Conservation (phyloP, 2,888 invertebrate genomes). For the Chydorus sphaericus region DNA sequence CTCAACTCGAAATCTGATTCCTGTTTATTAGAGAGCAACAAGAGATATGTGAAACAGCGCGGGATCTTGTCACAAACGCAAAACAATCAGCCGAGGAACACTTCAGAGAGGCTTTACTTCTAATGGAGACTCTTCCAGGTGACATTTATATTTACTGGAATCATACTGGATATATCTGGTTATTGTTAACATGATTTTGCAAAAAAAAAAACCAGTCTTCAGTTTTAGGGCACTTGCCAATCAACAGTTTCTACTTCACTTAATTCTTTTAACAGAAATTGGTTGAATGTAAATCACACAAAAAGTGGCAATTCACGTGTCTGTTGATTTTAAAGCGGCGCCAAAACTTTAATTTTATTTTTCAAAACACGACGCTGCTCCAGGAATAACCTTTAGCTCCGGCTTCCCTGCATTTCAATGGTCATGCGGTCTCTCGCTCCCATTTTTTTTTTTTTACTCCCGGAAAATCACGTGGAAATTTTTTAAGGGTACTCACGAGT, state of each 20-base stretch:
- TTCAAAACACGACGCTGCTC: not conserved
- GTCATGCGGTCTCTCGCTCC: slow-evolving; percentile 3
- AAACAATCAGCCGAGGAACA: not conserved
- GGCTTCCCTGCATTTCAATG: not conserved
- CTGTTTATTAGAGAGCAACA: not conserved
- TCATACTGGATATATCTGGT: too few relatives aligned
- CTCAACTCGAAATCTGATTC: not conserved
- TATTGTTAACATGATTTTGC: too few relatives aligned
- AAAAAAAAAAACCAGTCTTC: too few relatives aligned
- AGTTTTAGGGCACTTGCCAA: too few relatives aligned
- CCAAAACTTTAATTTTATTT: not conserved
- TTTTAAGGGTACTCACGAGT: too few relatives aligned
- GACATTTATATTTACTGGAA: not conserved
- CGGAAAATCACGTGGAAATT: slow-evolving; percentile 1
- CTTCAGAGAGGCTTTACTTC: too few relatives aligned
- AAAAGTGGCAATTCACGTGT: not conserved
- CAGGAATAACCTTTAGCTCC: not conserved
- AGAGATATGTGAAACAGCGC: not conserved
- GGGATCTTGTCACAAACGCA: not conserved
- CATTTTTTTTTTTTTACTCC: not conserved
- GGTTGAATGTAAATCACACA: not conserved
- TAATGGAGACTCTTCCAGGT: not conserved
- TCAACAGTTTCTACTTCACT: too few relatives aligned
- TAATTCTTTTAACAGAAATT: too few relatives aligned
- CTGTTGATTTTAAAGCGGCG: slow-evolving; percentile 4